Conservation (phyloP, 2,888 invertebrate species). For the Microplitis manilae region DNA sequence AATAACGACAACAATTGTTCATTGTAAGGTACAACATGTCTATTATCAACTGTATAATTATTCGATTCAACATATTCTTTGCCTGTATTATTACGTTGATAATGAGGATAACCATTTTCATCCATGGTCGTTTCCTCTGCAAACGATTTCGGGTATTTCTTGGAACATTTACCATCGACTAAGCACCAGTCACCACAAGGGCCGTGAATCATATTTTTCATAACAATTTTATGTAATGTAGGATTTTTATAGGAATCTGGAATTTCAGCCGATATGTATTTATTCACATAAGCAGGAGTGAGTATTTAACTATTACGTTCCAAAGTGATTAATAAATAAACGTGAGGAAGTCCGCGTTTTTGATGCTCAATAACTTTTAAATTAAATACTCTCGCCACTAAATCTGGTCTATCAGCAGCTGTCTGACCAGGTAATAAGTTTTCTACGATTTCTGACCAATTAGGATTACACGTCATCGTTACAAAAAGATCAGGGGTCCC, state of each 20-base stretch:
- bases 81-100: slow-evolving; percentile 49
- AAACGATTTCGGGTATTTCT: slow-evolving; percentile 56
- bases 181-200: no score
- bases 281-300: slow-evolving; percentile 48
- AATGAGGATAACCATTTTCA: slow-evolving; percentile 55
- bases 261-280: slow-evolving; percentile 60
- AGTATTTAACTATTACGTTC: slow-evolving; percentile 47
- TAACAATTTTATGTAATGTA: not conserved
- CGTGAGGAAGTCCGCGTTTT: slow-evolving; percentile 50
- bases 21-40: no score
- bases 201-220: not conserved
- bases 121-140: slow-evolving; percentile 46
- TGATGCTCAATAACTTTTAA: slow-evolving; percentile 46
- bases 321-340: slow-evolving; percentile 48
- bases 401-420: slow-evolving; percentile 48
- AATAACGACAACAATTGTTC: slow-evolving; percentile 58
- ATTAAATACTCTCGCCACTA: slow-evolving; percentile 33
- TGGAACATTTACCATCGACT: slow-evolving; percentile 51
- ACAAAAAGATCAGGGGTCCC: slow-evolving; percentile 70
- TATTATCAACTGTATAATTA: slow-evolving; percentile 55
- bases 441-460: slow-evolving; percentile 48
- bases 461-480: slow-evolving; percentile 66
- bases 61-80: slow-evolving; percentile 33
- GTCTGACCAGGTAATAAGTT: slow-evolving; percentile 45
- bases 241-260: slow-evolving; percentile 56